These are phyloP conservation scores for Vireo altiloquus DNA, from an alignment of 2,113 vertebrate species.

Conservation along the genomic window DNA sequence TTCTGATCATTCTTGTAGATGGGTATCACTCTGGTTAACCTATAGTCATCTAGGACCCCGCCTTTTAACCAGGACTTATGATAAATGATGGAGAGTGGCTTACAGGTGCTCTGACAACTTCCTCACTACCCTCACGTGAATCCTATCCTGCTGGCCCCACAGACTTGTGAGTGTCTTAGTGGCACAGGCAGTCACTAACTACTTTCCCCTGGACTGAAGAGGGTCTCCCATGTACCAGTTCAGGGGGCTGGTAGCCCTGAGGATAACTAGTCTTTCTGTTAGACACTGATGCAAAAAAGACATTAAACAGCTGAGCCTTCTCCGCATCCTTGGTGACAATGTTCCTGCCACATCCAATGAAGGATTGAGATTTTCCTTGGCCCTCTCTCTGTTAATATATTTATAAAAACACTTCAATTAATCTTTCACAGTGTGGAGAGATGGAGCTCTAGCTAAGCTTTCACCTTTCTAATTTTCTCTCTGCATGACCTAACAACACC, in stretches of 20 bases:
- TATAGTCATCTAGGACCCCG: background rate
- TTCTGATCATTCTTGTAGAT: background rate
- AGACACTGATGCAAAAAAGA: background rate
- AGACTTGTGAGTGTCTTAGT: background rate
- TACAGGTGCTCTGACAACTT: background rate
- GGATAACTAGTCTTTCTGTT: background rate
- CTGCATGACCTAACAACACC: background rate
- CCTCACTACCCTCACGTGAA: background rate
- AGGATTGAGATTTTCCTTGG: background rate
- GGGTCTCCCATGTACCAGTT: background rate
- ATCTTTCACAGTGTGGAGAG: background rate
- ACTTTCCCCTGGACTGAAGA: background rate
- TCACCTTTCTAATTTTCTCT: background rate
- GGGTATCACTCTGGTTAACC: background rate
- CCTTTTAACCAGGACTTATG: rapidly evolving
- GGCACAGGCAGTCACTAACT: background rate
- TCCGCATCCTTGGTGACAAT: background rate
- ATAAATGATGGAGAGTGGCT: background rate
- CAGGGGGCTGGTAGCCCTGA: background rate
- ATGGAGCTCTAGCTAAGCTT: background rate
- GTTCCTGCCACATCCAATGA: background rate
- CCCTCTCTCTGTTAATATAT: background rate
- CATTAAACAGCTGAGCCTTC: background rate
- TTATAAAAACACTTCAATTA: background rate
- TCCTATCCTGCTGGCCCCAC: background rate